phyloP scores from a whole-genome alignment of 2,113 vertebrate species.

The Parus major region DNA sequence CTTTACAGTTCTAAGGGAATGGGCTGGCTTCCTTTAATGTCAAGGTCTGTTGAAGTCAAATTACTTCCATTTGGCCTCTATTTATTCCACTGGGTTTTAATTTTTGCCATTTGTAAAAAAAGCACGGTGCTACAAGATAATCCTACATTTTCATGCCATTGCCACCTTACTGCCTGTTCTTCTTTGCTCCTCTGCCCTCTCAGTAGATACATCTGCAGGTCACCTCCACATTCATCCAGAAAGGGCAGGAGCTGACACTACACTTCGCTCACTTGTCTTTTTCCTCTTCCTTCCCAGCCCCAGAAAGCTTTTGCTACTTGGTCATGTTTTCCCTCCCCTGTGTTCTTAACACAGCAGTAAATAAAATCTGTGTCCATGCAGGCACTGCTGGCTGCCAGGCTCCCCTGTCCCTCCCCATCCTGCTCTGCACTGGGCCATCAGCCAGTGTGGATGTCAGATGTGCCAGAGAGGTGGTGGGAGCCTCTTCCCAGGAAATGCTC shows the following conservation, averaged over 20 bases:
- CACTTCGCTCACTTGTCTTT: not conserved
- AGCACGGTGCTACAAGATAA: not conserved
- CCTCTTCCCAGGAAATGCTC: not conserved
- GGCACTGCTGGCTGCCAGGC: not conserved
- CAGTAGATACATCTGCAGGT: not conserved
- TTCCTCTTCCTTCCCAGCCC: not conserved
- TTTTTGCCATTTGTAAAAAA: not conserved
- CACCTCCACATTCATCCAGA: not conserved
- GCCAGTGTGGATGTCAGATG: not conserved
- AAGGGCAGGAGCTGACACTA: rapidly evolving
- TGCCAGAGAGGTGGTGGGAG: not conserved
- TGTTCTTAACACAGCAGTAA: not conserved
- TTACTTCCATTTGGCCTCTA: not conserved
- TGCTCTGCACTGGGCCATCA: rapidly evolving
- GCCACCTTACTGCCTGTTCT: not conserved
- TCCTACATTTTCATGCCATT: not conserved
- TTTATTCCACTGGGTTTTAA: not conserved
- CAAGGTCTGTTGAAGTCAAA: not conserved
- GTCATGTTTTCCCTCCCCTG: rapidly evolving
- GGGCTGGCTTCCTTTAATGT: not conserved
- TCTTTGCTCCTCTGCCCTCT: not conserved
- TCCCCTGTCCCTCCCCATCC: not conserved
- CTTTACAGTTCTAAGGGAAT: not conserved
- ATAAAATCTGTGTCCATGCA: not conserved
- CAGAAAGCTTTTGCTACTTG: not conserved